Conservation (phyloP, 2,797 vertebrate species). For the Hypotaenidia okinawae region DNA sequence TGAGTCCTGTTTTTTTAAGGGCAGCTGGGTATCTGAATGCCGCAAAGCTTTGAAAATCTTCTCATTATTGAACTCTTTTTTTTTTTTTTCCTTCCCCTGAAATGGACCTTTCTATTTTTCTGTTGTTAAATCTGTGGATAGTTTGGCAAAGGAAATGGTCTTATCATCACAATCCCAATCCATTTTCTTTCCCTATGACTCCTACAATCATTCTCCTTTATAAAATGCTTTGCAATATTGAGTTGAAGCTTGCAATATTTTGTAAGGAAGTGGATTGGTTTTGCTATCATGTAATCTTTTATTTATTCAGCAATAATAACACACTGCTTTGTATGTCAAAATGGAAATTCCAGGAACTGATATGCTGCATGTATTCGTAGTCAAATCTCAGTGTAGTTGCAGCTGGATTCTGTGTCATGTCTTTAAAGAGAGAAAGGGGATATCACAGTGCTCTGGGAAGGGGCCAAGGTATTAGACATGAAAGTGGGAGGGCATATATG, state of each 20-base stretch:
- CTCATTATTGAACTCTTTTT: background rate
- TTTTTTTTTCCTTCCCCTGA: background rate
- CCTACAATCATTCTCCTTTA: background rate
- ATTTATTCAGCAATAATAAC: conserved; percentile 10
- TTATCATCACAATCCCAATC: background rate
- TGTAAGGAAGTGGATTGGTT: background rate
- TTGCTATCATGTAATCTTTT: conserved; percentile 1
- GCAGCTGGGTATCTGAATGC: background rate
- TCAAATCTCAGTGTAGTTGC: background rate
- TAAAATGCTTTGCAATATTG: background rate
- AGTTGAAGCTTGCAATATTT: background rate
- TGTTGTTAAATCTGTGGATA: background rate
- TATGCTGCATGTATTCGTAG: background rate
- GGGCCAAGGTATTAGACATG: background rate
- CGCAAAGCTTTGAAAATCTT: background rate
- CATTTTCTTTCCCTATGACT: background rate
- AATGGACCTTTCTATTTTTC: background rate
- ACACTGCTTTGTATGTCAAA: conserved; percentile 3
- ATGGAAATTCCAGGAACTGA: conserved; percentile 20
- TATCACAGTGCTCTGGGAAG: conserved; percentile 17
- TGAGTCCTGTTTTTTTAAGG: background rate
- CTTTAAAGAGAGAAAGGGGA: conserved; percentile 8
- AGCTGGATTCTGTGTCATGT: conserved; percentile 23
- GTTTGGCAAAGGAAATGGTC: background rate
- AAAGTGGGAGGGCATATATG: background rate